These are phyloP conservation scores for Aphaenogaster rudis DNA, from an alignment of 1,140 invertebrate genomes.

Conservation along the genomic window DNA sequence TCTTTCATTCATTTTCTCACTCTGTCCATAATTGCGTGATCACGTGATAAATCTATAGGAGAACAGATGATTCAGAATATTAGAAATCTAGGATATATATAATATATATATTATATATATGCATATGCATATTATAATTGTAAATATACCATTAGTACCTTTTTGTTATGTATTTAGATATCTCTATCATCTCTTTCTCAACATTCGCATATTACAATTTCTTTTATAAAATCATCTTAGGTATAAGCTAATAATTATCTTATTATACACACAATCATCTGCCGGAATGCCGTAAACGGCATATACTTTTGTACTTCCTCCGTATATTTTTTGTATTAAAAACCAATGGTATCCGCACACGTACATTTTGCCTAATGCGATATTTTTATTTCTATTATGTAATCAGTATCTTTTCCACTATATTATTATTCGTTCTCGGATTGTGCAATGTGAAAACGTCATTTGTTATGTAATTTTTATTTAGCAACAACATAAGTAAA, in stretches of 20 bases:
- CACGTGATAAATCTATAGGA: no score
- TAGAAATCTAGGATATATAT: not conserved
- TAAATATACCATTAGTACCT: conserved; percentile 66
- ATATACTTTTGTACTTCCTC: conserved; percentile 3
- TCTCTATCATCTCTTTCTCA: not conserved
- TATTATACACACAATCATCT: conserved; percentile 9
- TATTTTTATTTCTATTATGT: conserved; percentile 10
- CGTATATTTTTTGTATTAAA: conserved; percentile 35
- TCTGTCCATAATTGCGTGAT: no score
- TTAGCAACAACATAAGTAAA: conserved; percentile 7
- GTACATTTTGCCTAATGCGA: not conserved
- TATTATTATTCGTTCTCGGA: not conserved
- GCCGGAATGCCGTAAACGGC: not conserved
- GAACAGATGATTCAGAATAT: no score
- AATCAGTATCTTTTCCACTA: not conserved
- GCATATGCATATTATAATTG: conserved; percentile 68
- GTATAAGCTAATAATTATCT: conserved; percentile 1
- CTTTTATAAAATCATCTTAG: not conserved
- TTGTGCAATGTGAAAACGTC: not conserved
- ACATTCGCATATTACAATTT: conserved; percentile 16
- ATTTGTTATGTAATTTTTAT: conserved; percentile 1
- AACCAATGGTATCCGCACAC: not conserved
- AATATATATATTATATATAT: conserved; percentile 3
- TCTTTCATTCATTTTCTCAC: no score
- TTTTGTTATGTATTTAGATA: conserved; percentile 57